A percentile compares a stretch with the other conserved stretches of the same genome.
Conservation (phyloP, 2,888 invertebrate genomes). For the Dryobota labecula region DNA sequence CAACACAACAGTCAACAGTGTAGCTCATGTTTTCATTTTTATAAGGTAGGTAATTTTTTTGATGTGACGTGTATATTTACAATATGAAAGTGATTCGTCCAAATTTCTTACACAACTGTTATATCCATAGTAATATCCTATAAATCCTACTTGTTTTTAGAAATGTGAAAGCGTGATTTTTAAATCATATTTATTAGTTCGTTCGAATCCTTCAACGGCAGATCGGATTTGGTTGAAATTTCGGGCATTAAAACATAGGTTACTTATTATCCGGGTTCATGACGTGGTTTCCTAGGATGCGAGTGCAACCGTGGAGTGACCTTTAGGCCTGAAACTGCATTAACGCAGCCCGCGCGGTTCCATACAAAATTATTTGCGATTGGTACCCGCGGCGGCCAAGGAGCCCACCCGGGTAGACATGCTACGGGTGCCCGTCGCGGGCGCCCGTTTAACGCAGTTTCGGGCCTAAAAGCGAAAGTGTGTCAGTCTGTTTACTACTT, state of each 20-base stretch:
- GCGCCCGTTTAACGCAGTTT: no score
- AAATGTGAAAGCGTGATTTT: neutral
- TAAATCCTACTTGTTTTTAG: conserved; percentile 10
- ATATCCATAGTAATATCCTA: neutral
- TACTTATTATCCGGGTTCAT: neutral
- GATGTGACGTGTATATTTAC: conserved; percentile 24
- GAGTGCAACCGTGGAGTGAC: neutral
- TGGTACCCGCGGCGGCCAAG: no score
- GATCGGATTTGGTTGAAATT: neutral
- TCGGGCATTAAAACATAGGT: neutral
- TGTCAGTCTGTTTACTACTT: neutral
- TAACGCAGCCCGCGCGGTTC: no score
- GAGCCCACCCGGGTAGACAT: no score
- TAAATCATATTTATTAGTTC: neutral
- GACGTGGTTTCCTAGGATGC: neutral
- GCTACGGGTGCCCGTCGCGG: no score
- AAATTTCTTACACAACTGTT: conserved; percentile 21
- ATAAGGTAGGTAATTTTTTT: conserved; percentile 27
- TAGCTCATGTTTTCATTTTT: conserved; percentile 42
- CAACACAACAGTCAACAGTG: conserved; percentile 21
- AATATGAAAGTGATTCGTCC: conserved; percentile 44
- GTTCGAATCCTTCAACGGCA: neutral
- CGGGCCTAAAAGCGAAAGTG: neutral
- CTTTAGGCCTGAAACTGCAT: no score
- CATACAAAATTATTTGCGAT: no score